These are phyloP conservation scores for Oegoconia quadripuncta DNA, from an alignment of 2,888 invertebrate genomes.

Conservation along the genomic window DNA sequence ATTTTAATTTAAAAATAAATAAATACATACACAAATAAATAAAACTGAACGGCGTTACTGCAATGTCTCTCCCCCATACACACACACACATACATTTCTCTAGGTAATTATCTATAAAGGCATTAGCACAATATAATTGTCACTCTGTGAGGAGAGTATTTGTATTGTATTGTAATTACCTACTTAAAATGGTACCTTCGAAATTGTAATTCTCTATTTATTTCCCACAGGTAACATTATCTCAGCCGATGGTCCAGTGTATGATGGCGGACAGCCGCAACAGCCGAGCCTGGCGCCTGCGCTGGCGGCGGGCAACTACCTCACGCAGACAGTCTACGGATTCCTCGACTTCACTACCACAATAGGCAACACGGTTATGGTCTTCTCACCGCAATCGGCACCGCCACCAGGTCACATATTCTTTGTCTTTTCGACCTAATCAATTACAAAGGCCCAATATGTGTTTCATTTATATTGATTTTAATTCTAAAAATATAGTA, in stretches of 20 bases:
- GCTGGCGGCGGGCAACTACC: conserved; percentile 54
- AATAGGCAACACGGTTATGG: conserved; percentile 96
- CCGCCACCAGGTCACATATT: conserved; percentile 81
- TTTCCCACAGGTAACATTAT: conserved; percentile 27
- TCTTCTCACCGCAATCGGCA: conserved; percentile 93
- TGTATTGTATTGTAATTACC: too few species aligned
- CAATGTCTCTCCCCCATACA: too few species aligned
- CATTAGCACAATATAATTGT: too few species aligned
- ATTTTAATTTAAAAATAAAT: too few species aligned
- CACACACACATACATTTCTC: too few species aligned
- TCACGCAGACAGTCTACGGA: conserved; percentile 95
- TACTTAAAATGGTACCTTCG: too few species aligned
- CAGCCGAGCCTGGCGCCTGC: conserved; percentile 26
- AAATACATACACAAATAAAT: too few species aligned
- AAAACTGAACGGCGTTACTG: too few species aligned
- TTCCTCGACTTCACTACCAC: conserved; percentile 96
- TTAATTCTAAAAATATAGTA: conserved; percentile 12
- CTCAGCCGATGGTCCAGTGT: conserved; percentile 41
- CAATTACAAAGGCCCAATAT: neutral
- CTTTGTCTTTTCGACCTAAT: conserved; percentile 12
- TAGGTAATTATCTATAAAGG: too few species aligned
- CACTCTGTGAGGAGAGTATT: too few species aligned
- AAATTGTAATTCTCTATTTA: too few species aligned
- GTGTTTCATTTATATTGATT: neutral
- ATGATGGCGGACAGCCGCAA: conserved; percentile 31